phyloP scores from a whole-genome alignment of 2,888 invertebrate genomes.

The Dicycla oo region DNA sequence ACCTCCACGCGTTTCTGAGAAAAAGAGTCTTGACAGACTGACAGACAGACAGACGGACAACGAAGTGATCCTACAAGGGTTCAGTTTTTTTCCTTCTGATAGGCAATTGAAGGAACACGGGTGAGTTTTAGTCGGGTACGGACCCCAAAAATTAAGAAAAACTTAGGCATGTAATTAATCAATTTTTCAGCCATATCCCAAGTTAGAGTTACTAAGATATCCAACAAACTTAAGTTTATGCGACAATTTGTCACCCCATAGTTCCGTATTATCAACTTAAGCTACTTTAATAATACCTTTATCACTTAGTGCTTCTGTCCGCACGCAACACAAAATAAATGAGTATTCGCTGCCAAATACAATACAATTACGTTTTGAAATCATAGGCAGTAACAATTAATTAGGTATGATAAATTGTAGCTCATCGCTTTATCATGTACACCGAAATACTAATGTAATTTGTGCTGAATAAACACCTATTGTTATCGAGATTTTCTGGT shows the following conservation, averaged over 20 bases:
- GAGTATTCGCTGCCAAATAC: constrained; percentile 42
- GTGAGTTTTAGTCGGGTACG: no score
- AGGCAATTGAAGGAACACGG: no score
- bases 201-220: constrained; percentile 1
- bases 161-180: neutral
- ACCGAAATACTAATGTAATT: constrained; percentile 31
- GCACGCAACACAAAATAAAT: constrained; percentile 54
- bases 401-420: constrained; percentile 48
- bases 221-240: neutral
- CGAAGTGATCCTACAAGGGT: no score
- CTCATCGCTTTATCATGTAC: constrained; percentile 26
- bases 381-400: constrained; percentile 47
- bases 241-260: constrained; percentile 8
- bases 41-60: no score
- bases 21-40: no score
- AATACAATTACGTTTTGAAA: constrained; percentile 47
- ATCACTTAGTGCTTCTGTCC: constrained; percentile 22
- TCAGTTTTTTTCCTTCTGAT: no score
- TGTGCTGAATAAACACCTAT: constrained; percentile 41
- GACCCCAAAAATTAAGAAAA: neutral
- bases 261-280: neutral
- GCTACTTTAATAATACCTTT: constrained; percentile 5
- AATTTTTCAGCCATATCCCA: neutral
- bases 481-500: constrained; percentile 19
- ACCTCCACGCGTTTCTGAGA: no score